phyloP scores from a whole-genome alignment of 2,113 vertebrate species.

The Sarotherodon lohbergeri region DNA sequence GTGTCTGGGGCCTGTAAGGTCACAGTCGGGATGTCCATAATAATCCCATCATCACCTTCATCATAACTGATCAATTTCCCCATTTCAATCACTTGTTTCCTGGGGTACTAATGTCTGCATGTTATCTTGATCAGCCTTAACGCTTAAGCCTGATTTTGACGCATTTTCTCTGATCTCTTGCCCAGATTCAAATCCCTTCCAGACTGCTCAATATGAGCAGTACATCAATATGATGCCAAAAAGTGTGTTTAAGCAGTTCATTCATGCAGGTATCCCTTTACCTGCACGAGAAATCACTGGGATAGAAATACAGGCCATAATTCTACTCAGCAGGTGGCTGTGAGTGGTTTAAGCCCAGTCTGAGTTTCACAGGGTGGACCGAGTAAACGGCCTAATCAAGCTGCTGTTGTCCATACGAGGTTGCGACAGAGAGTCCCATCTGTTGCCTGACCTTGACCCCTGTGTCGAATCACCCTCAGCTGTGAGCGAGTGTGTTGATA shows the following conservation, averaged over 20 bases:
- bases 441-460: constrained; percentile 68
- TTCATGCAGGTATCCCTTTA: neutral
- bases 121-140: neutral
- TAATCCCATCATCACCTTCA: neutral
- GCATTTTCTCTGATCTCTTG: too few relatives aligned
- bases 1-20: neutral
- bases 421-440: constrained; percentile 39
- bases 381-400: constrained; percentile 14
- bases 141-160: neutral
- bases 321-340: neutral
- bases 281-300: neutral
- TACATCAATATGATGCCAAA: neutral
- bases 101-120: neutral
- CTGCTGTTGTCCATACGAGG: constrained; percentile 36
- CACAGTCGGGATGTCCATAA: neutral
- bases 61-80: neutral
- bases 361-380: neutral
- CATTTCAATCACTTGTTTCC: neutral
- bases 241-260: neutral
- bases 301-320: neutral
- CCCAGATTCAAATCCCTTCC: too few relatives aligned
- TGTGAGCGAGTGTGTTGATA: constrained; percentile 33
- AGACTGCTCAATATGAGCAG: too few relatives aligned
- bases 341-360: neutral
- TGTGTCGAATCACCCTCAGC: constrained; percentile 56